A percentile compares a stretch with the other conserved stretches of the same genome.
Conservation (phyloP, 2,797 vertebrate species). For the Hypotaenidia okinawae region DNA sequence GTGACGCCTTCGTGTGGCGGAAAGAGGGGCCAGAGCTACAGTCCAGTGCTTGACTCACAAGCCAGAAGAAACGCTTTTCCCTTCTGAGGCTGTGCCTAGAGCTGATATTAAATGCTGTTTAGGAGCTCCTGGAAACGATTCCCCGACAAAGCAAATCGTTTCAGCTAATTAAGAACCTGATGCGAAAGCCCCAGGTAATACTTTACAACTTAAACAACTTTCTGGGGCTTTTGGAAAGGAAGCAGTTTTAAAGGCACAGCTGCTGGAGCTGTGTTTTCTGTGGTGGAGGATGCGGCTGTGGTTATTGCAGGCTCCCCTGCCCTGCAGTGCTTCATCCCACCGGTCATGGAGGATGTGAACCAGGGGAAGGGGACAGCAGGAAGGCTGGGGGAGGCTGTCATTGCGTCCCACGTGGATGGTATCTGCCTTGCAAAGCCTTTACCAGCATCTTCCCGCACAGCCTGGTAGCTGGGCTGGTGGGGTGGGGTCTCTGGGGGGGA, state of each 20-base stretch:
- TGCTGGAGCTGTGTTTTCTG: neutral
- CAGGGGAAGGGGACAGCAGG: neutral
- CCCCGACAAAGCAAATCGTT: conserved; percentile 43
- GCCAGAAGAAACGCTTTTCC: neutral
- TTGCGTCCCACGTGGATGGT: rapidly evolving
- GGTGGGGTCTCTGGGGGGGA: neutral
- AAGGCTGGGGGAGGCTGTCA: rapidly evolving
- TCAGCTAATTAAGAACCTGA: conserved; percentile 62
- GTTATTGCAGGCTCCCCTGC: neutral
- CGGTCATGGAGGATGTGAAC: rapidly evolving
- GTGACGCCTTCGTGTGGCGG: neutral
- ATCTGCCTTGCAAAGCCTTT: neutral
- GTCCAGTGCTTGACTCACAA: neutral
- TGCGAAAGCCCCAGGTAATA: conserved; percentile 50
- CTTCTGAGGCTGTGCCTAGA: conserved; percentile 11
- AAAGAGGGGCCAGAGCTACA: neutral
- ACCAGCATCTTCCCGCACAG: neutral
- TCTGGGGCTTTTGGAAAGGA: conserved; percentile 9
- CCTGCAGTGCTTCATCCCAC: neutral
- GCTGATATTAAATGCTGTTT: conserved; percentile 38
- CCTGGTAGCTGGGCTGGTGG: rapidly evolving
- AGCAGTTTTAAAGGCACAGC: conserved; percentile 12
- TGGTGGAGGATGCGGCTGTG: rapidly evolving
- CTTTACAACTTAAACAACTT: conserved; percentile 66
- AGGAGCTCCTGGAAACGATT: conserved; percentile 50